Conservation (phyloP, 2,797 vertebrate species). For the Syngnathus acus region DNA sequence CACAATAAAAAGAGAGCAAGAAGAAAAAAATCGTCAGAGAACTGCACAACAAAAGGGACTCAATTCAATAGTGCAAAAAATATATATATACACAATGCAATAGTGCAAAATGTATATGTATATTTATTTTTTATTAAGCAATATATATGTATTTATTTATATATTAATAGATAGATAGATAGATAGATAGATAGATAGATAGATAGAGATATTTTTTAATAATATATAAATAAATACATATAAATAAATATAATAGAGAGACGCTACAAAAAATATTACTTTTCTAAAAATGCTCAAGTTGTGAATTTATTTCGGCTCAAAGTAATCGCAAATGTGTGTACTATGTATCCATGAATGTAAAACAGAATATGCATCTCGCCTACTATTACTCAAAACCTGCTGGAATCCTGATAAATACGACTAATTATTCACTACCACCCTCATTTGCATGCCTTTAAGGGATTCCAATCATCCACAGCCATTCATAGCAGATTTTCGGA, state of each 20-base stretch:
- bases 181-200: too few species aligned
- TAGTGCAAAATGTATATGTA: too few species aligned
- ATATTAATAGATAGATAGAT: too few species aligned
- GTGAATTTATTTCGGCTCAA: neutral
- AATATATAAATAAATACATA: too few species aligned
- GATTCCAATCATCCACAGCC: constrained; percentile 54
- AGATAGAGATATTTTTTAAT: too few species aligned
- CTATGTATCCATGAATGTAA: neutral
- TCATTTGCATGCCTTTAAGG: constrained; percentile 55
- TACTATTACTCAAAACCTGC: constrained; percentile 41
- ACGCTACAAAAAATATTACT: neutral
- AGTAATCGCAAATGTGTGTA: too few species aligned
- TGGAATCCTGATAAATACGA: constrained; percentile 56
- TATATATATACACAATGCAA: too few species aligned
- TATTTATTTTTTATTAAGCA: too few species aligned
- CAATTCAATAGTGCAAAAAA: too few species aligned
- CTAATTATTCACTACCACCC: constrained; percentile 53
- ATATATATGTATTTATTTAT: too few species aligned
- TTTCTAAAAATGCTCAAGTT: neutral
- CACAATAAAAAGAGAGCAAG: constrained; percentile 2
- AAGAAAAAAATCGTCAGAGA: neutral
- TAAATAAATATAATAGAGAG: too few species aligned
- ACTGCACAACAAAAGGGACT: neutral
- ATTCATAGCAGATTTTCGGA: constrained; percentile 43
- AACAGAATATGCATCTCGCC: constrained; percentile 41